A percentile compares a stretch with the other conserved stretches of the same genome.
Conservation (phyloP, 2,888 invertebrate genomes). For the Drosophila koepferae region DNA sequence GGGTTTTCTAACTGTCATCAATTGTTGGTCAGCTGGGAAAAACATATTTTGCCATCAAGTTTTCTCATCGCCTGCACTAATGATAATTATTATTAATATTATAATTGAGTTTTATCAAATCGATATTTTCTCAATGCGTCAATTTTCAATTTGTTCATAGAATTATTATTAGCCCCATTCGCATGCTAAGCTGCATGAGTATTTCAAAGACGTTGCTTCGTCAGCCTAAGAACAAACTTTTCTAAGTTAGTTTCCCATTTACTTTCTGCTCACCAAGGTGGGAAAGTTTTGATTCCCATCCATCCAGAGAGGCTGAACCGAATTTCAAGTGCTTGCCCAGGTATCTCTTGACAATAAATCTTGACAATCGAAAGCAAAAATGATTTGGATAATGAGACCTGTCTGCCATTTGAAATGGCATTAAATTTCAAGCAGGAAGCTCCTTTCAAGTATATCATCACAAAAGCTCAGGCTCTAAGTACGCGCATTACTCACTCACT, state of each 20-base stretch:
- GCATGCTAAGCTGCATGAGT: slow-evolving; percentile 16
- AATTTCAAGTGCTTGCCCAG: slow-evolving; percentile 17
- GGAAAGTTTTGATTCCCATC: slow-evolving; percentile 35
- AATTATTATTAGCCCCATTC: slow-evolving; percentile 23
- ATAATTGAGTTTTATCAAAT: slow-evolving; percentile 53
- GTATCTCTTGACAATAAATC: slow-evolving; percentile 6
- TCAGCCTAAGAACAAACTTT: neutral
- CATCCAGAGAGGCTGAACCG: slow-evolving; percentile 14
- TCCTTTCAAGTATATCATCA: slow-evolving; percentile 24
- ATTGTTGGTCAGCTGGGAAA: slow-evolving; percentile 35
- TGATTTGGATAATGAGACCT: slow-evolving; percentile 41
- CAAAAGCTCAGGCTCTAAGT: slow-evolving; percentile 48
- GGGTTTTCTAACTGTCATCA: slow-evolving; percentile 44
- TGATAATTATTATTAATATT: slow-evolving; percentile 75
- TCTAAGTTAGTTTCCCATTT: neutral
- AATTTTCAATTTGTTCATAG: slow-evolving; percentile 38
- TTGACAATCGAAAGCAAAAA: slow-evolving; percentile 8
- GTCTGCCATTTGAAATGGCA: slow-evolving; percentile 54
- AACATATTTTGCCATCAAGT: slow-evolving; percentile 15
- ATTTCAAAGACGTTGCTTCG: slow-evolving; percentile 11
- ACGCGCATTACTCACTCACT: slow-evolving; percentile 48
- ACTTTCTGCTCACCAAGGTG: neutral
- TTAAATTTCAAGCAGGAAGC: slow-evolving; percentile 71
- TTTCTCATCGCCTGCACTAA: slow-evolving; percentile 33
- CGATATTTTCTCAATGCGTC: slow-evolving; percentile 49